phyloP scores from a whole-genome alignment of 2,888 invertebrate genomes.

The Gasteruption jaculator region DNA sequence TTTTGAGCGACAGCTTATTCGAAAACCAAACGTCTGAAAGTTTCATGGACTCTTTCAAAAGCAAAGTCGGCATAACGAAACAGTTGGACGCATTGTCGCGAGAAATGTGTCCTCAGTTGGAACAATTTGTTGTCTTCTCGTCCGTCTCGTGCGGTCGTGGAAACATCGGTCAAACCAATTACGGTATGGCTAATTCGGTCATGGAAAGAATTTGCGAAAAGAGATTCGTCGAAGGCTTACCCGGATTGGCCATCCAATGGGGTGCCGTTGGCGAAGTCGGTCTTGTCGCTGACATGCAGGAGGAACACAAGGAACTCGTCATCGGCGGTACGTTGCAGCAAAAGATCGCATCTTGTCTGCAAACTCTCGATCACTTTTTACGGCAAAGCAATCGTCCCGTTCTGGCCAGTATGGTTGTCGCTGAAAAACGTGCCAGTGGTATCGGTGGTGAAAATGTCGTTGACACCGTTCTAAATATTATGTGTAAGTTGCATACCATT shows the following conservation, averaged over 20 bases:
- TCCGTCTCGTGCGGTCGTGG: slow-evolving; percentile 64
- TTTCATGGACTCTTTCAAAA: slow-evolving; percentile 55
- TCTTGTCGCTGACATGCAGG: slow-evolving; percentile 72
- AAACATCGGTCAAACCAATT: slow-evolving; percentile 64
- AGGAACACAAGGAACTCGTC: slow-evolving; percentile 64
- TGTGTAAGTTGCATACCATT: slow-evolving; percentile 38
- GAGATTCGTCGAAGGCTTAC: slow-evolving; percentile 41
- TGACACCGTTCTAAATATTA: slow-evolving; percentile 65
- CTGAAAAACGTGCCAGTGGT: slow-evolving; percentile 69
- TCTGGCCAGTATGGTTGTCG: slow-evolving; percentile 81
- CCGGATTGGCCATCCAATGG: slow-evolving; percentile 62
- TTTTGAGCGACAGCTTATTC: slow-evolving; percentile 55
- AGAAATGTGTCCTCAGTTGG: slow-evolving; percentile 49
- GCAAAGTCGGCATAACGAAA: slow-evolving; percentile 60
- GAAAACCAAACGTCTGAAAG: slow-evolving; percentile 55
- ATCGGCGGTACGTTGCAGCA: slow-evolving; percentile 83
- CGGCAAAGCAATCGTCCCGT: slow-evolving; percentile 61
- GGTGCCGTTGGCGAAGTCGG: slow-evolving; percentile 70
- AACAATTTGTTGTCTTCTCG: slow-evolving; percentile 63
- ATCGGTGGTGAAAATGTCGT: slow-evolving; percentile 65
- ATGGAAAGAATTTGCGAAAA: slow-evolving; percentile 65
- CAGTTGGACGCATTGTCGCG: slow-evolving; percentile 57
- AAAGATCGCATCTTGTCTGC: slow-evolving; percentile 75
- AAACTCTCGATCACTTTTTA: slow-evolving; percentile 70
- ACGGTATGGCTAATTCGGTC: slow-evolving; percentile 59